These are phyloP conservation scores for Eupithecia centaureata DNA, from an alignment of 2,888 invertebrate genomes.

Conservation along the genomic window DNA sequence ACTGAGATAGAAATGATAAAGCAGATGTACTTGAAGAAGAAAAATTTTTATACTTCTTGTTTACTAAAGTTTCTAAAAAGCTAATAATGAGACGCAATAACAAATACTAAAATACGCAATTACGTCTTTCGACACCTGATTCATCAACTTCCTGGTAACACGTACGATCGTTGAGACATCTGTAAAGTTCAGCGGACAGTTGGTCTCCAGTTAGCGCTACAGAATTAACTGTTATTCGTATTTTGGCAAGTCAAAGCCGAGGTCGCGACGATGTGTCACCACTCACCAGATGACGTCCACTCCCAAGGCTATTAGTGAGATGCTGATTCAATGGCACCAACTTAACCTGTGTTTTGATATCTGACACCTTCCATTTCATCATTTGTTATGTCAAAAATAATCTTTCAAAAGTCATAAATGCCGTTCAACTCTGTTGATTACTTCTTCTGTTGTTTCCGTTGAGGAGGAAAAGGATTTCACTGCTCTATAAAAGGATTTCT, in stretches of 20 bases:
- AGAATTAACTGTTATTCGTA: conserved; percentile 51
- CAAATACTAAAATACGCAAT: background rate
- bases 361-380: conserved; percentile 37
- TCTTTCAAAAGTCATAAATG: background rate
- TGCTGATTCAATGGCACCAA: conserved; percentile 41
- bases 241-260: conserved; percentile 60
- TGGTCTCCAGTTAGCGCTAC: conserved; percentile 45
- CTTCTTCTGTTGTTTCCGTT: background rate
- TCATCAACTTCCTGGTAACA: conserved; percentile 14
- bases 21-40: too few species aligned
- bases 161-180: conserved; percentile 8
- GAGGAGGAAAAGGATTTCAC: too few species aligned
- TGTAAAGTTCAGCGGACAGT: conserved; percentile 18
- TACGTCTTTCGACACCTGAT: background rate
- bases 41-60: too few species aligned
- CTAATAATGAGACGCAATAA: background rate
- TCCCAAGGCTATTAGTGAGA: conserved; percentile 40
- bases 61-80: background rate
- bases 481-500: background rate
- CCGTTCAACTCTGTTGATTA: background rate
- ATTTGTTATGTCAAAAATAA: conserved; percentile 24
- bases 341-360: conserved; percentile 39
- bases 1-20: too few species aligned
- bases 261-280: conserved; percentile 54
- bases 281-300: conserved; percentile 37